Percentiles rank a stretch among this genome's conserved stretches.
Evolutionary conservation across 2,888 invertebrate genomes (phyloP).

Genomic region (Biston betularia): DNA sequence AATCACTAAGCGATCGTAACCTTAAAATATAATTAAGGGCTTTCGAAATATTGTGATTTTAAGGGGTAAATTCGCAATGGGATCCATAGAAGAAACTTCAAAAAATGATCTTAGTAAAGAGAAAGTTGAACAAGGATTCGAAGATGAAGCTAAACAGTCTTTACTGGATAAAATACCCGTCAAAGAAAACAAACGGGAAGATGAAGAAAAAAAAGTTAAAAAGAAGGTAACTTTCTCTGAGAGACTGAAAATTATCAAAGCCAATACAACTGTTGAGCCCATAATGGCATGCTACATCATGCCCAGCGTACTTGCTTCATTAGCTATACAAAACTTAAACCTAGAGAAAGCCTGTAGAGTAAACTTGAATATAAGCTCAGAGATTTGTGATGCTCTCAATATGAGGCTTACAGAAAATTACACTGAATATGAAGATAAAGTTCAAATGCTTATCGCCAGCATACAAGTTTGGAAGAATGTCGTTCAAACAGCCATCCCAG

Average conservation of each 20-base stretch:
- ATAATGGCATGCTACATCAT: conserved; percentile 90
- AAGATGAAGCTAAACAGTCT: conserved; percentile 54
- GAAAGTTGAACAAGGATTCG: conserved; percentile 42
- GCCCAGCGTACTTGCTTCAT: conserved; percentile 88
- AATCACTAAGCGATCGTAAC: not conserved
- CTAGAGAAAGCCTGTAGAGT: conserved; percentile 93
- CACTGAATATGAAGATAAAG: conserved; percentile 85
- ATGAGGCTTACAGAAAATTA: conserved; percentile 89
- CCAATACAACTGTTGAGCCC: conserved; percentile 90
- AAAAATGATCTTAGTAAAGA: conserved; percentile 19
- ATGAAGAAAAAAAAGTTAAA: conserved; percentile 46
- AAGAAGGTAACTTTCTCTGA: conserved; percentile 63
- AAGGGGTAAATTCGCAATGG: conserved; percentile 10
- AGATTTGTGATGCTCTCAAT: conserved; percentile 91
- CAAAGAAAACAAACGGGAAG: conserved; percentile 31
- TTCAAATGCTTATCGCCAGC: conserved; percentile 90
- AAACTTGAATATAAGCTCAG: conserved; percentile 89
- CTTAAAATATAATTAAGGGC: not conserved
- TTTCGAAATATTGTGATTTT: not conserved
- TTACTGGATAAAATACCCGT: conserved; percentile 60
- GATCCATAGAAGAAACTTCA: conserved; percentile 35
- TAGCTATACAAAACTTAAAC: conserved; percentile 91
- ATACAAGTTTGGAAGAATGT: conserved; percentile 95
- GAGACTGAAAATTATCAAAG: conserved; percentile 70
- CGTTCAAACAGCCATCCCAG: conserved; percentile 93